Evolutionary conservation across 2,113 vertebrate genomes (phyloP).

Genomic region (Rhizomys pruinosus): DNA sequence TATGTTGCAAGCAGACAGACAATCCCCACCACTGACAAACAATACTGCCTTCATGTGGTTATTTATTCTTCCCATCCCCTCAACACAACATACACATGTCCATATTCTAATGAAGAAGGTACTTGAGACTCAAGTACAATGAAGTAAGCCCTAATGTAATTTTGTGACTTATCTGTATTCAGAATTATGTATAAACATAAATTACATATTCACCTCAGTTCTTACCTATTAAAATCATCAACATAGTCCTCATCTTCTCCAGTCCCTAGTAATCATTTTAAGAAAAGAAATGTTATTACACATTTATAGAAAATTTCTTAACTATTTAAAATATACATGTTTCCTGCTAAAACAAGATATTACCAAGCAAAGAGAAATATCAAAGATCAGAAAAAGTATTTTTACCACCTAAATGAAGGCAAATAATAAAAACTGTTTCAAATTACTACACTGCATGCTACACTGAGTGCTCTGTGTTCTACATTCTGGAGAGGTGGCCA

Average conservation of each 20-base stretch:
- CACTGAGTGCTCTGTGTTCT: background rate
- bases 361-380: background rate
- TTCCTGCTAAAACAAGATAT: background rate
- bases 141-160: background rate
- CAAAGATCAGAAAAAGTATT: background rate
- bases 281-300: background rate
- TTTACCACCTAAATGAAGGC: background rate
- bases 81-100: rapidly evolving
- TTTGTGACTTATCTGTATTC: background rate
- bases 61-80: background rate
- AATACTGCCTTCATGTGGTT: too few species aligned
- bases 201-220: background rate
- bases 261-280: constrained; percentile 75
- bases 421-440: background rate
- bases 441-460: background rate
- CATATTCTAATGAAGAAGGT: background rate
- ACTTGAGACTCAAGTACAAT: background rate
- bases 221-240: constrained; percentile 97
- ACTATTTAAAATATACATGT: rapidly evolving
- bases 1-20: too few species aligned
- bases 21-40: too few species aligned
- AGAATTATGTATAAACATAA: background rate
- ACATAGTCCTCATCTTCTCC: constrained; percentile 93
- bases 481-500: background rate
- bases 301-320: background rate